Base-by-base conservation (phyloP, 2,113 vertebrate genomes). In the Empidonax traillii region DNA sequence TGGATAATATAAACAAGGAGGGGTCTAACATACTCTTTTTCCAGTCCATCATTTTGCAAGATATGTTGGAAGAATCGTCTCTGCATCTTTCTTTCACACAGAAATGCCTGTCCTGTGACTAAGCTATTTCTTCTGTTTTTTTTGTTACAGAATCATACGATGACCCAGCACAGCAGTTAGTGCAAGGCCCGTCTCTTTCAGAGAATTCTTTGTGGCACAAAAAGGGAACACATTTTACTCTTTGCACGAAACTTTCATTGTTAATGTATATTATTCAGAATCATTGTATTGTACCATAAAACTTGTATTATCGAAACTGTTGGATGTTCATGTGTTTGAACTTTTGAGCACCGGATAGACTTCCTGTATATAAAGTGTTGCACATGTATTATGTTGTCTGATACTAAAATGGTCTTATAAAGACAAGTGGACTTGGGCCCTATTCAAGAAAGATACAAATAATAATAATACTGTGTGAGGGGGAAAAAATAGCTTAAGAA, bases 131-230 rank as follows among this genome's bases (percentile, higher is more conserved):
- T 94, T 95, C 95, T 94, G 59, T 96, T 95, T 96, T 91, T 86
- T 97, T 89, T 86, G 65, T 98, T 98, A 65, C 98, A 99, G 99
- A 99, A 99, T 95, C 99, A 99, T 98, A 99, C 99, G 94, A 98
- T 99, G 99, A 99, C 99, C 97, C 99, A 99, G 97, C 99, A 99
- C 98, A 99, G 98, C 99, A 99, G 99, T 98, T 99, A 99, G 99
- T 99, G 97, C 98, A 98, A 97, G 97, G 96, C 96, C 88, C 33
- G 20, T 90, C 97, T 96, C 96, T 96, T 97, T 89, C 94, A 96
- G 97, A 97, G 93, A 89, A 97, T 92, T 85, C 93, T 94, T 96
- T 97, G 98, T 97, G 97, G 92, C 97, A 98, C 97, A 98, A 98
- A 98, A 98, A 98, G 98, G 98, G 98, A 98, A 98, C 97, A 98